Base-by-base conservation (phyloP, 2,113 vertebrate genomes). In the Hemicordylus capensis region DNA sequence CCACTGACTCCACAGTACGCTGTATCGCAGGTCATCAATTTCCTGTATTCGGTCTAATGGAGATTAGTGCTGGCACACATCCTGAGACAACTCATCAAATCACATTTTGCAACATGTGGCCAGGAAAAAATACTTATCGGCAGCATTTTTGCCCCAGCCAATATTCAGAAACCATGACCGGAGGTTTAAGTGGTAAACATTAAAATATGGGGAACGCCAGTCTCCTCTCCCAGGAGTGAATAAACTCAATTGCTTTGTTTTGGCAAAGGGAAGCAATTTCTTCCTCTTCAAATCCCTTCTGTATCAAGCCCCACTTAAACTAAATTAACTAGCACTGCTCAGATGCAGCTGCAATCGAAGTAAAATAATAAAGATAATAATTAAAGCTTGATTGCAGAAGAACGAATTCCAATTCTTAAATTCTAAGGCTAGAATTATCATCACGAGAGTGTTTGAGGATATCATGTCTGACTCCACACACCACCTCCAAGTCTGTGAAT, bases 51-150 rank as follows among this genome's bases (percentile, higher is more conserved):
- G 59, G 59, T 73, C 48, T 76, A 34, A 37, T 2, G 6, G 56
- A 88, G 61, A 79, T 79, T 17, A 59, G 67, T 4, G 58, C 20
- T 17, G 77, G 67, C 75, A 81, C 0, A 1, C 6, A 81, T 81
- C 67, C 91, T 51, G 66, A 46, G 87, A 72, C 4, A 89, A 76
- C 44, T 48, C 61, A 22, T 42, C 80, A 64, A 74, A 86, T 81
- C 17, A 3, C 48, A n/a, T 51, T 79, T 51, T 74, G 37, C 82
- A 37, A 67, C 28, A 51, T 54, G 72, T 20, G 15, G 59, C 78
- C 42, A 70, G 20, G 39, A 58, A 75, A 94, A 0, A 72, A 28
- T 46, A 67, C 22, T 31, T 34, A 42, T 10, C 63, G 54, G 74
- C 0, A 0, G 2, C 85, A 6, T 61, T 76, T 87, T 44, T 74